Evolutionary conservation across 2,113 vertebrate genomes (phyloP).

Genomic region (Datnioides undecimradiatus): DNA sequence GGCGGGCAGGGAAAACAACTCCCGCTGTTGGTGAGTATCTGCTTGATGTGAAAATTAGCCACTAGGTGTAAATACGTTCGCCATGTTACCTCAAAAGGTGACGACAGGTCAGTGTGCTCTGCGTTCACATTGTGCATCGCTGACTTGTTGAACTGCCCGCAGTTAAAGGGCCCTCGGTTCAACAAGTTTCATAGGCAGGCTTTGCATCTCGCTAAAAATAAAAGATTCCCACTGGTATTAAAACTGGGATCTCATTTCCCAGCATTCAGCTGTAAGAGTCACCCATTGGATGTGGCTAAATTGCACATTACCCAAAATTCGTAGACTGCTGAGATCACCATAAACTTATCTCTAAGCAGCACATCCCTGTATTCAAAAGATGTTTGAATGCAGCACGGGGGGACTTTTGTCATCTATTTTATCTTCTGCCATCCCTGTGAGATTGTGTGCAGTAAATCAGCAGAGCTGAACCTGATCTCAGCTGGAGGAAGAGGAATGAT

Average conservation of each 20-base stretch:
- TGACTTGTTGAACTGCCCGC: too few relatives aligned
- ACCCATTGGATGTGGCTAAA: neutral
- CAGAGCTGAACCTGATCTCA: slow-evolving; percentile 41
- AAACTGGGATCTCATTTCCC: neutral
- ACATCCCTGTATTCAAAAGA: neutral
- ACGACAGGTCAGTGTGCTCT: too few relatives aligned
- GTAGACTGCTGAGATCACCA: neutral
- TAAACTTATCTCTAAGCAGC: neutral
- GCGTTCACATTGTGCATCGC: too few relatives aligned
- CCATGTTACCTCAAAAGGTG: too few relatives aligned
- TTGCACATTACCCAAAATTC: neutral
- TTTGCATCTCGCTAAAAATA: too few relatives aligned
- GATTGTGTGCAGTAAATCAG: slow-evolving; percentile 4
- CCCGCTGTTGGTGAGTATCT: too few relatives aligned
- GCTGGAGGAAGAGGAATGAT: slow-evolving; percentile 61
- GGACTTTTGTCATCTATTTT: neutral
- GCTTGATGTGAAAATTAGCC: too few relatives aligned
- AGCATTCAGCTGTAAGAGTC: neutral
- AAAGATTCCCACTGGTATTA: too few relatives aligned
- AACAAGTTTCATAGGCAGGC: too few relatives aligned
- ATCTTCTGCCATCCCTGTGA: neutral
- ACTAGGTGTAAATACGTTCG: too few relatives aligned
- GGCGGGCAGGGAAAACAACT: too few relatives aligned
- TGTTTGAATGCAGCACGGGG: neutral
- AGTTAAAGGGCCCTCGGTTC: too few relatives aligned